These are phyloP conservation scores for Epinotia bilunana DNA, from an alignment of 2,888 invertebrate species.

Conservation along the genomic window DNA sequence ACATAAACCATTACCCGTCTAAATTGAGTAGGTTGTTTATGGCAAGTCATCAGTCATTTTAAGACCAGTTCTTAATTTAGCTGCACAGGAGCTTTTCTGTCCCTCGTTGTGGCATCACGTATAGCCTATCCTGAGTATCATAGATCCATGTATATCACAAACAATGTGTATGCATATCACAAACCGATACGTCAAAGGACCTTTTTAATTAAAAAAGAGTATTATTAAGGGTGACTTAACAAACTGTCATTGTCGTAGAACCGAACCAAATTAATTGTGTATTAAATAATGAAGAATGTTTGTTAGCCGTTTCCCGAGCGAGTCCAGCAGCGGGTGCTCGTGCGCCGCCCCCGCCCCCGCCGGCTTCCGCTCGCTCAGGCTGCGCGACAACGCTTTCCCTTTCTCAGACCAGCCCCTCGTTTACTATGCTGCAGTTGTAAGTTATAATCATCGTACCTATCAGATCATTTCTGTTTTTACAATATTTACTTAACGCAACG, in stretches of 20 bases:
- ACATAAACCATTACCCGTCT: too few species aligned
- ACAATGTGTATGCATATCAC: too few species aligned
- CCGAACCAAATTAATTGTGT: slow-evolving; percentile 4
- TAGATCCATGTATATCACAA: too few species aligned
- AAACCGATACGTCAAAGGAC: too few species aligned
- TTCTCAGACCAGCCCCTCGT: slow-evolving; percentile 63
- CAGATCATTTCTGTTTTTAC: not conserved
- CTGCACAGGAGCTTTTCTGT: too few species aligned
- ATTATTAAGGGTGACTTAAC: not conserved
- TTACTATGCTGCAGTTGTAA: slow-evolving; percentile 69
- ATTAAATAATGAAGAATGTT: slow-evolving; percentile 4
- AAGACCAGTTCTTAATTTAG: too few species aligned
- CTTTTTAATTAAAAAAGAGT: too few species aligned
- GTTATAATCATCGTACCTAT: slow-evolving; percentile 45
- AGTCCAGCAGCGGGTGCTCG: slow-evolving; percentile 5
- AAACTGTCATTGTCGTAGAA: not conserved
- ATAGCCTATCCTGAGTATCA: too few species aligned
- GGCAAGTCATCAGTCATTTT: too few species aligned
- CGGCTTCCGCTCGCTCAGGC: slow-evolving; percentile 28
- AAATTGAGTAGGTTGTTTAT: too few species aligned
- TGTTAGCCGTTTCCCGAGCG: not conserved
- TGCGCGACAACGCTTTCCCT: slow-evolving; percentile 53
- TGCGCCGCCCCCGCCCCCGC: not conserved
- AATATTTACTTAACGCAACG: not conserved
- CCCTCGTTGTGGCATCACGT: too few species aligned